These are phyloP conservation scores for Epinephelus coioides DNA, from an alignment of 2,797 vertebrate genomes.

Conservation along the genomic window DNA sequence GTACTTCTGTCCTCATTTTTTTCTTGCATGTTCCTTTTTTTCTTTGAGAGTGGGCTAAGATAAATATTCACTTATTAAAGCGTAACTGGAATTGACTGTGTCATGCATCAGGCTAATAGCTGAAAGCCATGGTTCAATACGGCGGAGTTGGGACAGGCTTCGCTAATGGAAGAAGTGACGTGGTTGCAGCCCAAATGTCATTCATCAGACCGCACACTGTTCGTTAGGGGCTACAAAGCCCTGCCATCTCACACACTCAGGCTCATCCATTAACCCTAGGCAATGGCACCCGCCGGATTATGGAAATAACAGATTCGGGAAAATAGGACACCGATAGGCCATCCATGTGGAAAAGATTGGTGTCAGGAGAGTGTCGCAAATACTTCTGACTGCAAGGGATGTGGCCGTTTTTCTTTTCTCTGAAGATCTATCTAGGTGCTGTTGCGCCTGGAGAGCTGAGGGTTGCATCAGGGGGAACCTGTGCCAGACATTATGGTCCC, in stretches of 20 bases:
- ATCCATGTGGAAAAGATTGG: slow-evolving; percentile 85
- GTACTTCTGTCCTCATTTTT: slow-evolving; percentile 43
- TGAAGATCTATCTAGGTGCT: slow-evolving; percentile 71
- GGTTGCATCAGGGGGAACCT: slow-evolving; percentile 75
- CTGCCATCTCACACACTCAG: slow-evolving; percentile 92
- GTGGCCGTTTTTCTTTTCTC: slow-evolving; percentile 65
- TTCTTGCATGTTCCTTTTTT: slow-evolving; percentile 54
- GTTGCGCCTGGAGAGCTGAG: slow-evolving; percentile 64
- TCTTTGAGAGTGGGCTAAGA: slow-evolving; percentile 80
- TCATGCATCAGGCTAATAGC: slow-evolving; percentile 98
- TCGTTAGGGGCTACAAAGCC: slow-evolving; percentile 93
- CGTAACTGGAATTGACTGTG: slow-evolving; percentile 97
- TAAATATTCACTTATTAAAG: slow-evolving; percentile 96
- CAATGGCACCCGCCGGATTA: slow-evolving; percentile 90
- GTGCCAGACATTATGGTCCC: slow-evolving; percentile 70
- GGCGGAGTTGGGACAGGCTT: slow-evolving; percentile 94
- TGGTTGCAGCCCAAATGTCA: slow-evolving; percentile 92
- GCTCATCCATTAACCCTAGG: slow-evolving; percentile 93
- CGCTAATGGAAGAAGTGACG: slow-evolving; percentile 99
- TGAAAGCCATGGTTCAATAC: slow-evolving; percentile 94
- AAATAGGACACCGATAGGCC: slow-evolving; percentile 83
- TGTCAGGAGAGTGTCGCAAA: slow-evolving; percentile 76
- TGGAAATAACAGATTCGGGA: slow-evolving; percentile 87
- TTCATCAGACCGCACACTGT: slow-evolving; percentile 95
- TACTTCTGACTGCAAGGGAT: slow-evolving; percentile 70